Evolutionary conservation across 2,797 vertebrate species (phyloP).

Genomic region (Echeneis naucrates): DNA sequence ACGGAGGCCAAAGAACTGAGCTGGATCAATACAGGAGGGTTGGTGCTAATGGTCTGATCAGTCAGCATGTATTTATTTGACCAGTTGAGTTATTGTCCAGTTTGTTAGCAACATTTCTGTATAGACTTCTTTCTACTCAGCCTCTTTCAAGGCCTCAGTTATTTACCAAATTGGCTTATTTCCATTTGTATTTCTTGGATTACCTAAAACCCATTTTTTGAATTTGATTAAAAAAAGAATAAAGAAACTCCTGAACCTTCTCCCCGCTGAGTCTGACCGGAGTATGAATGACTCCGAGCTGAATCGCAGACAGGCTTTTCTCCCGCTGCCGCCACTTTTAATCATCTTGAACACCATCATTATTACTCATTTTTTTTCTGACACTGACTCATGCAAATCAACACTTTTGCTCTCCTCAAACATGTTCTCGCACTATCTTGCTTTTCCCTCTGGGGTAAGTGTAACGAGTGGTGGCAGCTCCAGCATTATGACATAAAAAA

Average conservation of each 20-base stretch:
- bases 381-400: slow-evolving; percentile 28
- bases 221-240: too few species aligned
- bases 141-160: too few species aligned
- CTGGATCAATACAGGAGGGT: too few species aligned
- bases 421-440: slow-evolving; percentile 2
- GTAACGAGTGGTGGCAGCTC: slow-evolving; percentile 33
- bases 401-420: slow-evolving; percentile 21
- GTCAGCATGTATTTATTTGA: too few species aligned
- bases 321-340: slow-evolving; percentile 5
- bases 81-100: too few species aligned
- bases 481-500: slow-evolving; percentile 46
- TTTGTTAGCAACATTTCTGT: too few species aligned
- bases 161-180: too few species aligned
- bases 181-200: too few species aligned
- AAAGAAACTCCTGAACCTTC: background rate
- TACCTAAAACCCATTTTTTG: too few species aligned
- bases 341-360: slow-evolving; percentile 12
- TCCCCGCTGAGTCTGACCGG: background rate
- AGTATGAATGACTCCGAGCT: background rate
- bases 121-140: too few species aligned
- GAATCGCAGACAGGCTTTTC: background rate
- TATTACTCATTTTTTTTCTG: slow-evolving; percentile 14
- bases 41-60: too few species aligned
- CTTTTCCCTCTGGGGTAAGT: slow-evolving; percentile 22
- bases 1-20: too few species aligned